A percentile compares a stretch with the other conserved stretches of the same genome.
Evolutionary conservation across 2,888 invertebrate genomes (phyloP).

Genomic region (Beris morrisii): DNA sequence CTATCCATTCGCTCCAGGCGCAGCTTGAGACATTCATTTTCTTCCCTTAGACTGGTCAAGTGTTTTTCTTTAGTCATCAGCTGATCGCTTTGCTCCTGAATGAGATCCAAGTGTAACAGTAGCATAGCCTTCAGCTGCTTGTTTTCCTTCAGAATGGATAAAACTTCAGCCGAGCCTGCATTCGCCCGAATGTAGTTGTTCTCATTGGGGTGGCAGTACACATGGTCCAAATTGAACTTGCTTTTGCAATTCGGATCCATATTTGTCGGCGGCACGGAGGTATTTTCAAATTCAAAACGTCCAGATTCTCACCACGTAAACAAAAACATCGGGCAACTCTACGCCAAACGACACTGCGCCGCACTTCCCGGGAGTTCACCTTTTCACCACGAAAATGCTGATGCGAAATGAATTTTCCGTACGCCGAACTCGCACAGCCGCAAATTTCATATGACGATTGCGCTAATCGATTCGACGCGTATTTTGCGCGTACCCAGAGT

Average conservation of each 20-base stretch:
- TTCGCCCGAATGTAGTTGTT: slow-evolving; percentile 46
- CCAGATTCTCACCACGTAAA: slow-evolving; percentile 26
- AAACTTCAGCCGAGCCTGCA: slow-evolving; percentile 42
- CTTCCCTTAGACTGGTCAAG: slow-evolving; percentile 69
- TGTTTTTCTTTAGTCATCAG: slow-evolving; percentile 78
- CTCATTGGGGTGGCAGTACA: slow-evolving; percentile 49
- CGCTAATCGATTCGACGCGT: neutral
- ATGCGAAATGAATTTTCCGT: slow-evolving; percentile 32
- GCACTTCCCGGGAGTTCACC: slow-evolving; percentile 5
- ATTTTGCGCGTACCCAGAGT: neutral
- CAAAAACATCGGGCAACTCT: slow-evolving; percentile 32
- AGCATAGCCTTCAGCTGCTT: slow-evolving; percentile 70
- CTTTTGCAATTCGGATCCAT: slow-evolving; percentile 43
- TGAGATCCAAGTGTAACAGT: slow-evolving; percentile 80
- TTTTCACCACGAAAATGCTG: slow-evolving; percentile 34
- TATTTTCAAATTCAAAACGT: slow-evolving; percentile 29
- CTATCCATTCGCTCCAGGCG: slow-evolving; percentile 46
- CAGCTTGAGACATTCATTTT: slow-evolving; percentile 75
- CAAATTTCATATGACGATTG: slow-evolving; percentile 13
- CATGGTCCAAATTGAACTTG: slow-evolving; percentile 47
- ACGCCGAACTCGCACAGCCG: neutral
- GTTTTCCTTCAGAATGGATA: slow-evolving; percentile 52
- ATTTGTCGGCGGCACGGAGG: slow-evolving; percentile 9
- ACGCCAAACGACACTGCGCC: slow-evolving; percentile 14
- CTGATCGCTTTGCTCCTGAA: slow-evolving; percentile 87